phyloP scores from a whole-genome alignment of 2,113 vertebrate genomes.

The Tautogolabrus adspersus region DNA sequence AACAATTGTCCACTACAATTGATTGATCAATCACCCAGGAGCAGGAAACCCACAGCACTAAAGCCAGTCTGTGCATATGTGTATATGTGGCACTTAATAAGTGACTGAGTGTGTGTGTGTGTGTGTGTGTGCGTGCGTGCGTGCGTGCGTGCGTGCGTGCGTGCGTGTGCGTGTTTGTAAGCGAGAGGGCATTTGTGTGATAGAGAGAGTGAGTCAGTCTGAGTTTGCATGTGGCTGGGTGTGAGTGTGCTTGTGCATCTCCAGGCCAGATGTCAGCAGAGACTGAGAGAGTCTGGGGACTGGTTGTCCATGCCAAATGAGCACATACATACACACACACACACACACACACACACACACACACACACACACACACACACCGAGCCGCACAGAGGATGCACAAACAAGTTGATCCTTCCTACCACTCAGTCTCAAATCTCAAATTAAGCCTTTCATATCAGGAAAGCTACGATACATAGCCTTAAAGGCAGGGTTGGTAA shows the following conservation, averaged over 20 bases:
- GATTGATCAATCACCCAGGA: conserved; percentile 51
- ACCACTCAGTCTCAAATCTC: not conserved
- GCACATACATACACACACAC: conserved; percentile 6
- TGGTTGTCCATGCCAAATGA: conserved; percentile 8
- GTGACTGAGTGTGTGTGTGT: conserved; percentile 10
- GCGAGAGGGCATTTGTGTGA: not conserved
- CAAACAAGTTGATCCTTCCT: not conserved
- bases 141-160: no score
- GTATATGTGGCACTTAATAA: conserved; percentile 26
- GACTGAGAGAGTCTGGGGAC: conserved; percentile 37
- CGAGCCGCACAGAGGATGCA: no score
- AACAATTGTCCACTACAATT: conserved; percentile 40
- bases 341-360: not conserved
- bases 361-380: not conserved
- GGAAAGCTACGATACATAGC: no score
- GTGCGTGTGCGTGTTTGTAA: not conserved
- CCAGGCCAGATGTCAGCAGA: conserved; percentile 51
- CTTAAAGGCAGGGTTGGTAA: no score
- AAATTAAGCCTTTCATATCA: no score
- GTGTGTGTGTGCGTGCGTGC: no score
- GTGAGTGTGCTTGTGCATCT: conserved; percentile 31
- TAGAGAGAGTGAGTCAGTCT: conserved; percentile 24
- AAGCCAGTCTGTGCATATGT: not conserved
- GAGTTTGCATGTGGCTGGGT: conserved; percentile 17
- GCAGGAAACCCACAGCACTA: conserved; percentile 15